These are phyloP conservation scores for Epinephelus malabaricus DNA, from an alignment of 2,797 vertebrate species.

Conservation along the genomic window DNA sequence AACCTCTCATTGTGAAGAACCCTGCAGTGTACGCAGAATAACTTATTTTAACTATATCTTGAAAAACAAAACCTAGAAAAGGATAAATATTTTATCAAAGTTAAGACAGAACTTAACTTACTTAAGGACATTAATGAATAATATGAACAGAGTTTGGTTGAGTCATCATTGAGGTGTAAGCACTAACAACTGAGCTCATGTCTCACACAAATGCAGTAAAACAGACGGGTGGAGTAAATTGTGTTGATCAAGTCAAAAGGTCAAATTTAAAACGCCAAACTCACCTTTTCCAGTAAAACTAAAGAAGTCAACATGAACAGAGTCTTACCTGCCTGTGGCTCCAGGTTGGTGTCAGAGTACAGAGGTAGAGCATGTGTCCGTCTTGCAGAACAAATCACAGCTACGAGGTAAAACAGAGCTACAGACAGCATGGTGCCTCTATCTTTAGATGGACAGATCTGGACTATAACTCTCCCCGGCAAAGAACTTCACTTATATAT, in stretches of 20 bases:
- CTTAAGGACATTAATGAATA: background rate
- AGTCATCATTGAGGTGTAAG: background rate
- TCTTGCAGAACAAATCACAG: conserved; percentile 79
- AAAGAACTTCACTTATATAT: conserved; percentile 83
- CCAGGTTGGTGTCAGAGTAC: conserved; percentile 80
- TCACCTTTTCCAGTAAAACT: background rate
- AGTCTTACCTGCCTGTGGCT: conserved; percentile 83
- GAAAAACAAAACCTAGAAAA: background rate
- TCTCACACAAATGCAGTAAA: too few relatives aligned
- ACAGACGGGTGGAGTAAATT: background rate
- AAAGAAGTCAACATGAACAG: background rate
- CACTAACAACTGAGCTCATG: too few relatives aligned
- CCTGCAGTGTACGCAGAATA: background rate
- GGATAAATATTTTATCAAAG: background rate
- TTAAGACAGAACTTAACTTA: background rate
- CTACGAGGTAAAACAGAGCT: conserved; percentile 80
- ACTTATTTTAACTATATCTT: background rate
- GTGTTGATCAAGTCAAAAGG: background rate
- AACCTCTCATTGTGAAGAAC: background rate
- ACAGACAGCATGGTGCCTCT: conserved; percentile 82
- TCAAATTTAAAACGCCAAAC: background rate
- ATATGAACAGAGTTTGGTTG: background rate
- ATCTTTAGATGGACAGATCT: conserved; percentile 35
- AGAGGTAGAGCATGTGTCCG: conserved; percentile 81
- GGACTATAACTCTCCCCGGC: conserved; percentile 48